Evolutionary conservation across 2,113 vertebrate genomes (phyloP), one percentile per base, ranked within the genome.

Genomic region (Lichenostomus cassidix): DNA sequence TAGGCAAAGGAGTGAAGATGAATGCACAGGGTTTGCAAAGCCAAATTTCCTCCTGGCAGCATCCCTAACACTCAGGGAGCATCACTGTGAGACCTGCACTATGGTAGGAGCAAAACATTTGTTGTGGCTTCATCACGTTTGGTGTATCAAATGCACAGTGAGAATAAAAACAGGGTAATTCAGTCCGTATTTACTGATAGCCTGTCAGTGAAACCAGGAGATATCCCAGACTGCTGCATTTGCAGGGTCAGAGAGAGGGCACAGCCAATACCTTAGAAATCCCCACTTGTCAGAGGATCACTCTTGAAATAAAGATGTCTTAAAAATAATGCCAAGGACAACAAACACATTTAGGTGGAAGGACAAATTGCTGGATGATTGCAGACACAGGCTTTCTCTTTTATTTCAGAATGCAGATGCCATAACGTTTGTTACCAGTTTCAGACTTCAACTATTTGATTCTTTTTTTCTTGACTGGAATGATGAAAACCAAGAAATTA

Each of bases 401-500:
- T 84, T 90, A 80, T 93, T 89, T 94, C n/a, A 20, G n/a, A 89
- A 62, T 76, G n/a, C 52, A 95, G 62, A 80, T 80, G 81, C 63
- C 7, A 2, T 55, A 55, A 82, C 55, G 42, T 84, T 95, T 91
- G 41, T 92, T 90, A 92, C 59, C 37, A 62, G 33, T 69, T 92
- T 95, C 79, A 92, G 71, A 60, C 55, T 92, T 74, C 46, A 91
- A 2, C 71, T 71, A 52, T 60, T 78, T 75, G 9, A n/a, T 86
- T 91, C 35, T 62, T 46, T 87, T 94, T 87, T 89, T 76, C 68
- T 93, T 90, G 78, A 89, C 62, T 74, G 76, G n/a, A 93, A 95
- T 62, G 17, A 84, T 82, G 62, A 87, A 91, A 92, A 96, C 23
- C 60, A 95, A 95, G 50, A 91, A 93, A 88, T 91, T 83, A 90